Base-by-base conservation (phyloP, 2,113 vertebrate genomes). In the Trichechus manatus region DNA sequence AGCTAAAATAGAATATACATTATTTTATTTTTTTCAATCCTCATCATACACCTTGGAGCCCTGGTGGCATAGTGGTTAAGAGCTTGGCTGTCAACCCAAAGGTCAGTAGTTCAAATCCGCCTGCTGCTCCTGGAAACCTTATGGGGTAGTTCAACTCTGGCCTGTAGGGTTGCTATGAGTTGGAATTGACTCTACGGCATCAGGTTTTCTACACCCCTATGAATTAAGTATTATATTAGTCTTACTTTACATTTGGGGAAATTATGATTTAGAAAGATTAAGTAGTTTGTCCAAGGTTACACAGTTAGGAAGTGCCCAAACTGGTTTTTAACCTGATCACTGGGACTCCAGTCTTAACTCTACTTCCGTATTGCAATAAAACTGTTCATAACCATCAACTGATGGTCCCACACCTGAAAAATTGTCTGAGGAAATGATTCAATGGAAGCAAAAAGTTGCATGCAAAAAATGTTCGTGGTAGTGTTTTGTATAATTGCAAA, bases 371-470 rank as follows among this genome's bases (percentile, higher is more conserved):
- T 56, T 23, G 9, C 4, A 74, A 47, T 25, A 27, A 36, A 31
- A 63, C 31, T 13, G 1, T 50, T 61, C 50, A 31, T 80, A 64
- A 47, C 27, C 3, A 56, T 63, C 5, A 9, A 9, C 77, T 17
- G 20, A 33, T 50, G 75, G 2, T n/a, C 42, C 42, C 13, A 75
- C 56, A 85, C 31, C 31, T 64, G 53, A 74, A 70, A 44, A 53
- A 27, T 56, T 89, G 84, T 89, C 92, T 87, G 79, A 86, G 56
- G 93, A 56, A 94, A 83, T 75, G 61, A 66, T 47, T 50, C 20
- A 42, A 31, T 50, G 15, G 9, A 89, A 68, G 13, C n/a, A 59
- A 87, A 91, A 91, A 91, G 6, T 13, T 27, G 1, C 19, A 47
- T 17, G 29, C 17, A 75, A 84, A 39, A 87, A 61, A 64, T 88